These are phyloP conservation scores for Leucophenga maculata DNA, from an alignment of 2,888 invertebrate species.

Conservation along the genomic window DNA sequence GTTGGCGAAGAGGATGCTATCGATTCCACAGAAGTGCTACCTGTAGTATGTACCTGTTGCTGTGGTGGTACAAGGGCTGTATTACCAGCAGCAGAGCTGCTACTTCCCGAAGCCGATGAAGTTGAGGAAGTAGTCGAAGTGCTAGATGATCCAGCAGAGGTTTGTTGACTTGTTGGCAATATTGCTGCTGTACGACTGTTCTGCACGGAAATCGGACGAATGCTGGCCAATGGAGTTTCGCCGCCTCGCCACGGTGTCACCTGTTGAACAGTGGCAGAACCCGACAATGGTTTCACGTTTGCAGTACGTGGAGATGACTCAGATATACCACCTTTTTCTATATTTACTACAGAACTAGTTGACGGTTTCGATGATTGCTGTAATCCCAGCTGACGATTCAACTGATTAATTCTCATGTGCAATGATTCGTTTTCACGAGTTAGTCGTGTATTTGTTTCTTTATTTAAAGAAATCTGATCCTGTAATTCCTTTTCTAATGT, in stretches of 20 bases:
- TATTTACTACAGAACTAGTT: constrained; percentile 76
- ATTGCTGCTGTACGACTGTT: constrained; percentile 82
- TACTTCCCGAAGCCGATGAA: constrained; percentile 61
- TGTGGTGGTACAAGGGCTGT: constrained; percentile 77
- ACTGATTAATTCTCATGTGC: constrained; percentile 79
- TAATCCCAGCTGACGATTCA: constrained; percentile 78
- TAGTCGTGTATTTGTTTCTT: constrained; percentile 73
- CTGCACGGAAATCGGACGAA: constrained; percentile 89
- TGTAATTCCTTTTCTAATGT: constrained; percentile 82
- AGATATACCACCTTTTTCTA: constrained; percentile 76
- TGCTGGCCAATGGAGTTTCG: constrained; percentile 92
- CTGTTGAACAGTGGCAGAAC: constrained; percentile 73
- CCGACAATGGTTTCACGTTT: constrained; percentile 95
- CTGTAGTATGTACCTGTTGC: constrained; percentile 76
- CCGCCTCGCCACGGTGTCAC: constrained; percentile 81
- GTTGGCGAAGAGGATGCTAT: constrained; percentile 79
- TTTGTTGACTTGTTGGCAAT: constrained; percentile 77
- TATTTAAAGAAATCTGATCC: constrained; percentile 77
- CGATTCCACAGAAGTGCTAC: constrained; percentile 72
- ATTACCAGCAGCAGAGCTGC: constrained; percentile 63
- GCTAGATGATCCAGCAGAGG: constrained; percentile 57
- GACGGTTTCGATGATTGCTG: constrained; percentile 81
- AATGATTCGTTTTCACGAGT: constrained; percentile 80
- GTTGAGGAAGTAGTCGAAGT: constrained; percentile 48
- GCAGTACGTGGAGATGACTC: constrained; percentile 82